These are phyloP conservation scores for Pinna nobilis DNA, from an alignment of 1,140 invertebrate species.

Conservation along the genomic window DNA sequence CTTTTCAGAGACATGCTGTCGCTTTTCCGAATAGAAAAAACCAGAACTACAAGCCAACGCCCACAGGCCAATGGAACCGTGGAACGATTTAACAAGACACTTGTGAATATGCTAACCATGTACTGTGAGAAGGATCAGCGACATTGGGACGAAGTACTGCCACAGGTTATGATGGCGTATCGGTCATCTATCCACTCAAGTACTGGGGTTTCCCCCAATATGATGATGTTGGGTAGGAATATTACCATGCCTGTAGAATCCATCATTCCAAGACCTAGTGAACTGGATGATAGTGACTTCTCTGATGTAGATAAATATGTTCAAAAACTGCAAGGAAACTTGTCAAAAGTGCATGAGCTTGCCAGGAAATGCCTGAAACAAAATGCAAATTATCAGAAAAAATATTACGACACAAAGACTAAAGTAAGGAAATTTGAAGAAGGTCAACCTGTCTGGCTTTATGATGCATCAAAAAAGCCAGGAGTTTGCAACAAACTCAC, in stretches of 20 bases:
- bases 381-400: constrained; percentile 36
- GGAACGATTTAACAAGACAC: constrained; percentile 47
- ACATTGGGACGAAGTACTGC: constrained; percentile 23
- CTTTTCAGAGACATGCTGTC: constrained; percentile 22
- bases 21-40: constrained; percentile 37
- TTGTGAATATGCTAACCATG: constrained; percentile 22
- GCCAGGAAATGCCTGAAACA: constrained; percentile 32
- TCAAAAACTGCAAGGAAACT: constrained; percentile 2
- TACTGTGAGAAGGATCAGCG: constrained; percentile 11
- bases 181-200: constrained; percentile 19
- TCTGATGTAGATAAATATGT: constrained; percentile 17
- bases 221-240: constrained; percentile 34
- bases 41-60: constrained; percentile 37
- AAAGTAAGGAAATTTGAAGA: not conserved
- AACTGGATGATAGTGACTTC: not conserved
- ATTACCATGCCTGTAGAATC: constrained; percentile 14
- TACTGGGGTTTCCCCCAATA: constrained; percentile 23
- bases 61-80: constrained; percentile 46
- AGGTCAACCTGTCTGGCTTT: constrained; percentile 41
- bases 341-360: constrained; percentile 12
- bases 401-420: constrained; percentile 18
- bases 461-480: constrained; percentile 29
- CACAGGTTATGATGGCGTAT: constrained; percentile 29
- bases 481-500: constrained; percentile 45
- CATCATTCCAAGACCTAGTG: constrained; percentile 3